Conservation (phyloP, 2,113 vertebrate genomes). For the Elephantulus edwardii region DNA sequence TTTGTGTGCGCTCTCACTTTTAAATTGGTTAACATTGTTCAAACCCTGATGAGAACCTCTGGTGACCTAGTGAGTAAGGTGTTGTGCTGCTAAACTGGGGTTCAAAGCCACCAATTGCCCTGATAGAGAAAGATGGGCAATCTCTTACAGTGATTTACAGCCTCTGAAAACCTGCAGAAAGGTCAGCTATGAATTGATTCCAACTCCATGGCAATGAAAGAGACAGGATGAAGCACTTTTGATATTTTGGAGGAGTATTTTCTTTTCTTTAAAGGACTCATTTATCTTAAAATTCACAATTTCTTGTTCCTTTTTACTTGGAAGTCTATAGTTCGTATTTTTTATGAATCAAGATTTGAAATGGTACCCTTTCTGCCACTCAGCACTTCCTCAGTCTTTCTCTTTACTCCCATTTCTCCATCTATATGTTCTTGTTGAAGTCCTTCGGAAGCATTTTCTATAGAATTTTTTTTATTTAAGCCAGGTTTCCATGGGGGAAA, state of each 20-base stretch:
- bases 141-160: too few species aligned
- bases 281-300: background rate
- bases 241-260: background rate
- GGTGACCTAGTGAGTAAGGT: too few species aligned
- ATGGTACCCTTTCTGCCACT: too few species aligned
- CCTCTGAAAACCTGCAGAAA: too few species aligned
- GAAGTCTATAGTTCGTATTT: background rate
- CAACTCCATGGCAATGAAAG: too few species aligned
- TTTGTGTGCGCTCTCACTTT: background rate
- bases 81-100: too few species aligned
- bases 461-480: background rate
- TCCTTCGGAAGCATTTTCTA: background rate
- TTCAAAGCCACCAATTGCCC: too few species aligned
- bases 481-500: background rate
- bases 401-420: too few species aligned
- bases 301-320: background rate
- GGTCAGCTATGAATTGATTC: too few species aligned
- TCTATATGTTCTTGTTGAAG: background rate
- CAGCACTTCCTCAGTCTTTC: background rate
- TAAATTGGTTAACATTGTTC: background rate
- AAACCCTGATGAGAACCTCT: background rate
- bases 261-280: background rate
- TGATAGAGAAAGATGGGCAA: too few species aligned
- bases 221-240: too few species aligned
- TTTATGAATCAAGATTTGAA: background rate